Base-by-base conservation (phyloP, 2,113 vertebrate species). In the Galbula dea region DNA sequence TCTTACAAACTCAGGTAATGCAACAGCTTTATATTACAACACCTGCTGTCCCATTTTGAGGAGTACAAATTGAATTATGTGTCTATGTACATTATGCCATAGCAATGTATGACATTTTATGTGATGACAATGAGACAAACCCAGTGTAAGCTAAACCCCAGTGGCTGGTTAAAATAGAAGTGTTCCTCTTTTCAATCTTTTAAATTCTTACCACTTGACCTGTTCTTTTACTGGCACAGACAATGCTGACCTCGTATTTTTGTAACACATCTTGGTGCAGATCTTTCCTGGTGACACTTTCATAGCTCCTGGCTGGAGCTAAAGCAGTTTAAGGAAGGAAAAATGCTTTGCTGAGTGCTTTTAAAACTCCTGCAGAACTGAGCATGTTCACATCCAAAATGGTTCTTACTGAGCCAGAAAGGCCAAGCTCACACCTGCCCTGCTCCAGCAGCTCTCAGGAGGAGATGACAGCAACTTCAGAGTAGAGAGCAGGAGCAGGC, bases 381-480 rank as follows among this genome's bases (percentile, higher is more conserved):
- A 75, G 37, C n/a, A 29, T 45, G 7, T 7, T 34, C 45, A 71
- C 34, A 63, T 59, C 15, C 34, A 45, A 59, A 79, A 67, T 1
- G 1, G 46, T 23, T 74, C 58, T 52, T 18, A 37, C 5, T 41
- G 36, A 83, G 26, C 29, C 57, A 54, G 72, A 79, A 90, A 72
- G 23, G 23, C 43, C 5, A 13, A 57, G 18, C 37, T 71, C n/a
- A 21, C 3, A 14, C 37, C 66, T 71, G 37, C 57, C 30, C 17
- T 2, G 1, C 66, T 88, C 26, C 23, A 49, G 30, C 0, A 0
- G 67, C 41, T 62, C 46, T 14, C 2, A 2, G 27, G 18, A 88
- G 32, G 34, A 72, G 51, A 37, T 2, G 22, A 57, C 7, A 6
- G 2, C 39, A 37, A 73, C 62, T 32, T 30, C 65, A 22, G 36